phyloP scores from a whole-genome alignment of 2,113 vertebrate species.

The Camelus dromedarius region DNA sequence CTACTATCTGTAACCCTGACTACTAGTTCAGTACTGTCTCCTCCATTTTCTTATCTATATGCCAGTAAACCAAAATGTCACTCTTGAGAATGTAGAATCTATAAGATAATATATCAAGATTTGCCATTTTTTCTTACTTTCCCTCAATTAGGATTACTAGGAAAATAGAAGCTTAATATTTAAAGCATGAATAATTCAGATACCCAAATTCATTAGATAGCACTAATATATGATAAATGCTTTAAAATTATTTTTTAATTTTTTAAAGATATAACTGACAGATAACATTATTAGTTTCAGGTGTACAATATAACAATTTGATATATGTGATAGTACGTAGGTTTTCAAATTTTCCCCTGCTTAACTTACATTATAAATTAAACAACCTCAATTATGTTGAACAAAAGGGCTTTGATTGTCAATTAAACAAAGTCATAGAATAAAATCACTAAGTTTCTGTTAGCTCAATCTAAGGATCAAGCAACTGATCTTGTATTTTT shows the following conservation, averaged over 20 bases:
- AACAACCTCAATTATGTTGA: neutral
- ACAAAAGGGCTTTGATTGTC: neutral
- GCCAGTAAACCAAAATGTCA: neutral
- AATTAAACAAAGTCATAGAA: constrained; percentile 27
- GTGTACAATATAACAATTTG: neutral
- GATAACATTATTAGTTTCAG: neutral
- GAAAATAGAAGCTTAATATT: constrained; percentile 27
- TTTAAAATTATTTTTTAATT: neutral
- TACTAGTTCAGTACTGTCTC: neutral
- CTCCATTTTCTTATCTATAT: neutral
- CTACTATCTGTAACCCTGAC: neutral
- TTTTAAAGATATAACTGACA: neutral
- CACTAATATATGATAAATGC: neutral
- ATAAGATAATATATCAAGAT: neutral
- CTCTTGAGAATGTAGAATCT: neutral
- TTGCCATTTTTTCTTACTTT: neutral
- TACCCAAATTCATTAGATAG: neutral
- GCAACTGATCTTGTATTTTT: neutral
- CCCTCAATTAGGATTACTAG: neutral
- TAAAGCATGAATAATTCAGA: constrained; percentile 35
- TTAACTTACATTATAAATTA: constrained; percentile 36
- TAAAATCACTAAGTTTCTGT: constrained; percentile 25
- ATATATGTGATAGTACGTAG: neutral
- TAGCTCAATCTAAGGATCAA: neutral
- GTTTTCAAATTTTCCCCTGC: neutral